Conservation (phyloP, 1,140 invertebrate species). For the Ceratina australensis region DNA sequence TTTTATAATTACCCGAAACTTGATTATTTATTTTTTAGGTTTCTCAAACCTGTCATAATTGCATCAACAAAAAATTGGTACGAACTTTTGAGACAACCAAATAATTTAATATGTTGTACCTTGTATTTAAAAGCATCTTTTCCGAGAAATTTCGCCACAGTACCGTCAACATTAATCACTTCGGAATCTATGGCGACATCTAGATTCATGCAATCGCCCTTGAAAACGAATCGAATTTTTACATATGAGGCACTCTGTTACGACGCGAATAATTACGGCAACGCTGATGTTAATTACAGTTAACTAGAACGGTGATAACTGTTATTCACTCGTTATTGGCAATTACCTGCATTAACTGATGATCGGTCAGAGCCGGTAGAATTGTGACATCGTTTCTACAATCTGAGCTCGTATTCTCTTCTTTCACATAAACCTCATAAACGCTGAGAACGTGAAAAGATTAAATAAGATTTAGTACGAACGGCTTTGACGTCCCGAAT, state of each 20-base stretch:
- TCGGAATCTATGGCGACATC: slow-evolving; percentile 62
- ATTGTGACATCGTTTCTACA: slow-evolving; percentile 46
- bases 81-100: no score
- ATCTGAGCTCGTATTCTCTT: slow-evolving; percentile 53
- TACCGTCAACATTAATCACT: slow-evolving; percentile 60
- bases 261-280: background rate
- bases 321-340: background rate
- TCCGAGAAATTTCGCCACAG: slow-evolving; percentile 60
- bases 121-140: slow-evolving; percentile 66
- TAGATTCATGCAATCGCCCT: slow-evolving; percentile 63
- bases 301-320: no score
- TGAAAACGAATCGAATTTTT: slow-evolving; percentile 26
- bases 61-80: no score
- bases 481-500: no score
- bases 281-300: no score
- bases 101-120: slow-evolving; percentile 13
- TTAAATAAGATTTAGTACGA: background rate
- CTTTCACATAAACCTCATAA: slow-evolving; percentile 74
- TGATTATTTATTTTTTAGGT: no score
- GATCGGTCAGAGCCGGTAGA: slow-evolving; percentile 46
- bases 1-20: no score
- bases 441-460: slow-evolving; percentile 54
- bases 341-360: slow-evolving; percentile 68
- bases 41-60: no score
- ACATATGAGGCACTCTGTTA: background rate